Evolutionary conservation across 2,888 invertebrate genomes (phyloP), one percentile per base, ranked within the genome.

Genomic region (Tetheella fluctuosa): DNA sequence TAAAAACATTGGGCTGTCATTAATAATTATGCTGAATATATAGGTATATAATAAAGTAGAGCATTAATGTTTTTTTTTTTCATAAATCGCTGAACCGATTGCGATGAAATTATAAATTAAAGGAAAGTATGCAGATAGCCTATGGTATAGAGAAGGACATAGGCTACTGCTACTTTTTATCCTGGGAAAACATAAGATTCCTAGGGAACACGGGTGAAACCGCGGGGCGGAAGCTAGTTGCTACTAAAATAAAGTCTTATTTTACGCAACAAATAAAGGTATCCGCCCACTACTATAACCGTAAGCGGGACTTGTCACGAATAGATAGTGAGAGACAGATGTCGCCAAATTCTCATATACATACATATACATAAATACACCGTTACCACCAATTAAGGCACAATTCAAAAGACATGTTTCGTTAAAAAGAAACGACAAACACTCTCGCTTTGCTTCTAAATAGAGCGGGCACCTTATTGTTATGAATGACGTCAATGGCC

Each of bases 401-500:
- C 48, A 15, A 42, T 42, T 42, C 17, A 42, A 42, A 42, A 5
- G 5, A 17, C 7, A 42, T 6, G 42, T 7, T 48, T 8, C 5
- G 39, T n/a, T 48, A 8, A 2, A 48, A 20, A 20, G 48, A 48
- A n/a, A 48, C 48, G 7, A 20, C 15, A 20, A 20, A 48, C 48
- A 48, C 48, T 48, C 48, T 48, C 48, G 48, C 48, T 48, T 48
- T 48, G 48, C 48, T 48, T 20, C 42, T 48, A 20, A 48, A 20
- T 48, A 7, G 48, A 48, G 17, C 61, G 59, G 60, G 62, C 61
- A 63, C 61, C 63, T 59, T 65, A 63, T 68, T 70, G 59, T 68
- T 65, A 68, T 60, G 60, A 48, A 57, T 70, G 66, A 66, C 63
- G 66, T 70, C 63, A 68, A 65, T 60, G 54, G 30, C 17, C 7